Evolutionary conservation across 2,888 invertebrate genomes (phyloP).

Genomic region (Caenorhabditis imperialis): DNA sequence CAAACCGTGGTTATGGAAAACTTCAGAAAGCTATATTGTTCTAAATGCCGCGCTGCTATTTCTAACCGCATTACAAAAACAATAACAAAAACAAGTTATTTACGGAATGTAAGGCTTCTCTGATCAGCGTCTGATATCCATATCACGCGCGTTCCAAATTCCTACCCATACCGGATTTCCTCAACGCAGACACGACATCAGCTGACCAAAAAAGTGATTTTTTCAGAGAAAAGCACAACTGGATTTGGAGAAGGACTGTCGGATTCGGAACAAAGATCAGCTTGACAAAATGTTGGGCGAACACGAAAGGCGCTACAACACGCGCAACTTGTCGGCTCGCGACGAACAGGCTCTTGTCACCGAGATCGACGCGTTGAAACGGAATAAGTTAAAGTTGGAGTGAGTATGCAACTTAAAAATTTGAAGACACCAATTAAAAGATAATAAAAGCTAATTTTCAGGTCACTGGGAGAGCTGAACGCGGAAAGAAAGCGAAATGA

Average conservation of each 20-base stretch:
- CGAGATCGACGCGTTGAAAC: conserved; percentile 50
- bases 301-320: conserved; percentile 57
- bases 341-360: conserved; percentile 63
- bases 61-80: too few relatives aligned
- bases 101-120: too few relatives aligned
- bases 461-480: conserved; percentile 34
- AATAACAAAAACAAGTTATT: too few relatives aligned
- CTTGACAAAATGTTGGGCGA: conserved; percentile 31
- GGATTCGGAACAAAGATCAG: conserved; percentile 50
- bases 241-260: conserved; percentile 59
- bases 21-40: too few relatives aligned
- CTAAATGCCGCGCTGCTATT: too few relatives aligned
- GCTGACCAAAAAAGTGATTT: too few relatives aligned
- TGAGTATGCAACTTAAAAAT: conserved; percentile 12
- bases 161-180: too few relatives aligned
- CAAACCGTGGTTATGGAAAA: too few relatives aligned
- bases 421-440: not conserved
- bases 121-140: too few relatives aligned
- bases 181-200: too few relatives aligned
- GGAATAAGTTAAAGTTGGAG: conserved; percentile 43
- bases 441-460: conserved; percentile 7
- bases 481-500: conserved; percentile 12
- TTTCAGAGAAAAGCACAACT: conserved; percentile 50
- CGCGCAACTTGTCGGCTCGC: conserved; percentile 44
- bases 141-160: too few relatives aligned